Evolutionary conservation across 2,113 vertebrate genomes (phyloP), one percentile per base, ranked within the genome.

Genomic region (Hylia prasina): DNA sequence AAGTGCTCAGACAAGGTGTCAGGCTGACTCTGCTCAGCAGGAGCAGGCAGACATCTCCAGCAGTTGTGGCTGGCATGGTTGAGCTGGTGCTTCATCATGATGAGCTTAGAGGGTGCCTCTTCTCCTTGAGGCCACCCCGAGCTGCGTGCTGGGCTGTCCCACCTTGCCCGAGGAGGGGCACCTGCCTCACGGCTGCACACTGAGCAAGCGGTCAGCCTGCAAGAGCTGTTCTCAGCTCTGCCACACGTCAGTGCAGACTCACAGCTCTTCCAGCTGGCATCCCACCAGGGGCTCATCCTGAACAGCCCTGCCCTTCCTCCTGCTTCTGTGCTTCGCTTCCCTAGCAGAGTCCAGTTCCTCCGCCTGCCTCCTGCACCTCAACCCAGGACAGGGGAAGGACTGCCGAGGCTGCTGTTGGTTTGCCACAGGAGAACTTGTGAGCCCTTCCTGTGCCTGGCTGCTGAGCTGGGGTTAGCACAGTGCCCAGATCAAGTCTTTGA

Each of bases 341-440:
- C 33, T 60, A 19, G 69, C 64, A 40, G 24, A 66, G n/a, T 33
- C 35, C 44, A 20, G 75, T 22, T 91, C 70, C n/a, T 44, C 70
- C 51, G 50, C 56, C 30, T 44, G 45, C 63, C n/a, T 63, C 35
- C 37, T 14, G 37, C 42, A 25, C 56, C n/a, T 31, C 40, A 51
- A 1, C n/a, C 30, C 1, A 3, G 27, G 6, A 18, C 1, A 51
- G 18, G 10, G 21, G 31, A 56, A 53, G 40, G 45, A 48, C 69
- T 85, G 54, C 27, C 0, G 2, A 25, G 15, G 25, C 45, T 3
- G 2, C 25, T 35, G 35, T 21, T 90, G 60, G 40, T 47, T 89
- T 86, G 56, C 65, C 76, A 16, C 40, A 40, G 30, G 19, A 87
- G 45, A 63, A 79, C 14, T 30, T 37, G n/a, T 11, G 42, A 89